These are phyloP conservation scores for Gonioctena quinquepunctata DNA, from an alignment of 1,140 invertebrate species.

Conservation along the genomic window DNA sequence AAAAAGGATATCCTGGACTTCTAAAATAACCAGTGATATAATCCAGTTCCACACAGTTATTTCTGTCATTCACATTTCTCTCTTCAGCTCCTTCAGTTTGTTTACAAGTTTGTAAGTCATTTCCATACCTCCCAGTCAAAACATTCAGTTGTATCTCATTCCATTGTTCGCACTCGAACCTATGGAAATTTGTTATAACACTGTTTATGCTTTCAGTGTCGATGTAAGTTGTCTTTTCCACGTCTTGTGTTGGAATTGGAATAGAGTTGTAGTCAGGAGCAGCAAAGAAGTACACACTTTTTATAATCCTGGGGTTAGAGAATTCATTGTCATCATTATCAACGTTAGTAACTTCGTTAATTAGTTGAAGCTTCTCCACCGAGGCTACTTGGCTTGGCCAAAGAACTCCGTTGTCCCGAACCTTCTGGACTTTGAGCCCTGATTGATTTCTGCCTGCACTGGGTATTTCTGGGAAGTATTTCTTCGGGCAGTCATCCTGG, in stretches of 20 bases:
- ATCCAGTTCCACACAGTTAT: conserved; percentile 37
- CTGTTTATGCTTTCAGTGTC: conserved; percentile 32
- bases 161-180: conserved; percentile 31
- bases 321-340: conserved; percentile 18
- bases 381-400: neutral
- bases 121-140: conserved; percentile 17
- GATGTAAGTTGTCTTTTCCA: conserved; percentile 40
- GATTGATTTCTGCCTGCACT: conserved; percentile 23
- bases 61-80: neutral
- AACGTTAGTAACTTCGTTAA: conserved; percentile 31
- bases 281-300: conserved; percentile 44
- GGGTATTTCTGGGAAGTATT: conserved; percentile 32
- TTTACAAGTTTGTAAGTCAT: conserved; percentile 19
- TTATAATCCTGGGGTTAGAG: conserved; percentile 19
- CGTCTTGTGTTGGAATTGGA: conserved; percentile 27
- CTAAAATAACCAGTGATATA: conserved; percentile 43
- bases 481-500: conserved; percentile 60
- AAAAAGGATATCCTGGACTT: conserved; percentile 47
- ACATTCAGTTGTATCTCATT: conserved; percentile 31
- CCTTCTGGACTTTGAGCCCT: conserved; percentile 40
- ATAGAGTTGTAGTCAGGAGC: conserved; percentile 22
- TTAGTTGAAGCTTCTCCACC: conserved; percentile 26
- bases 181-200: conserved; percentile 29
- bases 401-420: conserved; percentile 29
- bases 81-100: neutral